A percentile compares a stretch with the other conserved stretches of the same genome.
Evolutionary conservation across 2,888 invertebrate genomes (phyloP).

Genomic region (Caenorhabditis parvicauda): DNA sequence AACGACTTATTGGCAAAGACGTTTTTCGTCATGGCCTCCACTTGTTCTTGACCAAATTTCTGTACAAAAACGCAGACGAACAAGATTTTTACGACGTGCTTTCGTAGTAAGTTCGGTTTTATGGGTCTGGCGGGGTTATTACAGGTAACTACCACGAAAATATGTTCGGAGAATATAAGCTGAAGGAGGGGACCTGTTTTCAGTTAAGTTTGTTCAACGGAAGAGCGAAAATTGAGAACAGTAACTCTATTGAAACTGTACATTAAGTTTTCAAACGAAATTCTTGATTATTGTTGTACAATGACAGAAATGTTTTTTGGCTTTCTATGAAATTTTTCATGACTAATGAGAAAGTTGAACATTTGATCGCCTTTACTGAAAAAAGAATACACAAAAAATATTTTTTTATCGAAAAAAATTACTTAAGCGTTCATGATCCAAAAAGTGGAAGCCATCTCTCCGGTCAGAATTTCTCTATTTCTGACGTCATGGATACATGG

Average conservation of each 20-base stretch:
- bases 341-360: neutral
- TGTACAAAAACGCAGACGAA: conserved; percentile 47
- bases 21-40: conserved; percentile 39
- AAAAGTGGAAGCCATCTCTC: conserved; percentile 35
- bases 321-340: neutral
- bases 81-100: conserved; percentile 45
- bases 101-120: conserved; percentile 34
- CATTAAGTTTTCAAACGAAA: too few species aligned
- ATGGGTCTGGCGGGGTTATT: too few species aligned
- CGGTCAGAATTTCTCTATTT: conserved; percentile 37
- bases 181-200: too few species aligned
- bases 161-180: too few species aligned
- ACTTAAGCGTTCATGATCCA: conserved; percentile 38
- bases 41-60: conserved; percentile 31
- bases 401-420: too few species aligned
- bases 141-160: too few species aligned
- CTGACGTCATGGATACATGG: conserved; percentile 48
- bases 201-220: too few species aligned
- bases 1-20: conserved; percentile 35
- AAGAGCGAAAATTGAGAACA: too few species aligned
- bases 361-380: neutral
- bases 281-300: too few species aligned
- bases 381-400: neutral
- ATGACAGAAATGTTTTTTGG: too few species aligned
- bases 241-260: too few species aligned